phyloP scores from a whole-genome alignment of 2,888 invertebrate genomes.

The Peribatodes rhomboidaria region DNA sequence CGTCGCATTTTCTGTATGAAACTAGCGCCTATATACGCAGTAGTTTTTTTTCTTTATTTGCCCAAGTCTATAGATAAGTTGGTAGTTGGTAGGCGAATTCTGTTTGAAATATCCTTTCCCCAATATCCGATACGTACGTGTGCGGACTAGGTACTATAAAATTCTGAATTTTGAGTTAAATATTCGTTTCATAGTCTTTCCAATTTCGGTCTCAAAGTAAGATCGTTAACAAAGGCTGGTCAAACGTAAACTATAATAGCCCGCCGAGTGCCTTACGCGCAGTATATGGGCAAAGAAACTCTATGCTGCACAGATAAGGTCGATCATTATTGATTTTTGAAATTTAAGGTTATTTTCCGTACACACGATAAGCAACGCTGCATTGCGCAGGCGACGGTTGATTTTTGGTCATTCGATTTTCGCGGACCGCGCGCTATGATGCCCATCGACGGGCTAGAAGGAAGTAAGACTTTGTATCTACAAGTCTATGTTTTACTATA shows the following conservation, averaged over 20 bases:
- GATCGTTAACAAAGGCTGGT: conserved; percentile 9
- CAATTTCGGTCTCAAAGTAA: conserved; percentile 11
- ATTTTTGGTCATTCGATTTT: no score
- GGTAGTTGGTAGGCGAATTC: conserved; percentile 19
- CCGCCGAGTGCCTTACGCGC: no score
- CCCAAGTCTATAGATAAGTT: neutral
- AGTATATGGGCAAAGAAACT: no score
- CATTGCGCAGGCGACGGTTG: no score
- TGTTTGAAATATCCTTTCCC: conserved; percentile 24
- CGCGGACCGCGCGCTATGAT: no score
- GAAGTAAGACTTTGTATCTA: no score
- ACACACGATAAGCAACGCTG: no score
- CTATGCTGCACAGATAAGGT: no score
- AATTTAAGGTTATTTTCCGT: no score
- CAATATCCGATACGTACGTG: conserved; percentile 13
- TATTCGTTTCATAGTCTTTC: conserved; percentile 14
- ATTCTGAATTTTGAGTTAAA: conserved; percentile 25
- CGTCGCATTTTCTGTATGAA: neutral
- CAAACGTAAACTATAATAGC: conserved; percentile 1
- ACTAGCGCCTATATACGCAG: no score
- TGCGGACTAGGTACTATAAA: conserved; percentile 20
- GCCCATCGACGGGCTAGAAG: no score
- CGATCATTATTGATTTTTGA: no score
- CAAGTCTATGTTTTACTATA: neutral
- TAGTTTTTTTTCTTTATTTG: neutral